Conservation (phyloP, 2,888 invertebrate species). For the Ectropis crepuscularia region DNA sequence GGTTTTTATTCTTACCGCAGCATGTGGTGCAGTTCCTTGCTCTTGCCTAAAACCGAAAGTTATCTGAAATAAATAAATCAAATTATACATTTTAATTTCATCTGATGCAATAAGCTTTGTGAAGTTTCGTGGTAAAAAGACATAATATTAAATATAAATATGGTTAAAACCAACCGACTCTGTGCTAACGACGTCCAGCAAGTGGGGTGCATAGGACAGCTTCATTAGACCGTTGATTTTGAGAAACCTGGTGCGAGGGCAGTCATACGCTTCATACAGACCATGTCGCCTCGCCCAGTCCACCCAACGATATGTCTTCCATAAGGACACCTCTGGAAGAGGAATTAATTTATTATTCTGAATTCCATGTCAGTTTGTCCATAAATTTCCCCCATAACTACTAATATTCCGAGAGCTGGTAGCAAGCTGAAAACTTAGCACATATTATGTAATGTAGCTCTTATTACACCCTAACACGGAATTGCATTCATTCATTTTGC, state of each 20-base stretch:
- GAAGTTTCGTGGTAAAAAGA: constrained; percentile 21
- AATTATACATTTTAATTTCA: constrained; percentile 10
- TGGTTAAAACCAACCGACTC: constrained; percentile 61
- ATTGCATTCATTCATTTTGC: too few relatives aligned
- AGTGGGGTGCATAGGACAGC: constrained; percentile 70
- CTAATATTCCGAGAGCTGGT: too few relatives aligned
- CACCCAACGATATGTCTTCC: constrained; percentile 77
- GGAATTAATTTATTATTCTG: too few relatives aligned
- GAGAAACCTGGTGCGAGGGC: constrained; percentile 66
- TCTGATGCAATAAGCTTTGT: constrained; percentile 29
- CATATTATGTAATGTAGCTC: too few relatives aligned
- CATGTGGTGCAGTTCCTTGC: constrained; percentile 47
- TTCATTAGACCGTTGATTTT: constrained; percentile 73
- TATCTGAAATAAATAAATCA: constrained; percentile 55
- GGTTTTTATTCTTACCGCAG: constrained; percentile 42
- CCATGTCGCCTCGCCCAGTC: constrained; percentile 75
- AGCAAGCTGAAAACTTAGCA: too few relatives aligned
- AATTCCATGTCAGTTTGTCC: too few relatives aligned
- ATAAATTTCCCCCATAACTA: too few relatives aligned
- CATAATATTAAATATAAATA: constrained; percentile 4
- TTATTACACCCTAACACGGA: too few relatives aligned
- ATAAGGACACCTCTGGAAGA: constrained; percentile 64
- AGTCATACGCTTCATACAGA: constrained; percentile 70
- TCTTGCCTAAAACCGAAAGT: constrained; percentile 61
- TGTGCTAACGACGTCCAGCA: constrained; percentile 71